Evolutionary conservation across 2,113 vertebrate species (phyloP).

Genomic region (Amazona guildingii): DNA sequence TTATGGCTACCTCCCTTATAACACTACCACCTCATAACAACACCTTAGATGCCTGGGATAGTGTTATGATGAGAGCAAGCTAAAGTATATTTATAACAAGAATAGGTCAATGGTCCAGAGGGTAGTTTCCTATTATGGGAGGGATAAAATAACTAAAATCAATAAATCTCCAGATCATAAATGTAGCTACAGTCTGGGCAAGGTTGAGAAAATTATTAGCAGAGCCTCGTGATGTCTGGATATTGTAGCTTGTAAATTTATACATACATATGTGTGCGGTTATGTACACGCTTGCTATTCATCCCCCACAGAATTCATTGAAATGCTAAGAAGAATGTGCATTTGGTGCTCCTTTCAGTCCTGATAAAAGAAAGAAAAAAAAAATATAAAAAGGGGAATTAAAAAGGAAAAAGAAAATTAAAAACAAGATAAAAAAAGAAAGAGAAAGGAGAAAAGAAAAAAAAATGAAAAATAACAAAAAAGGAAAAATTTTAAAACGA

Average conservation of each 20-base stretch:
- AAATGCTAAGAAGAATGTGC: slow-evolving; percentile 69
- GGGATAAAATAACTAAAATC: slow-evolving; percentile 81
- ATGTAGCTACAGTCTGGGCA: slow-evolving; percentile 79
- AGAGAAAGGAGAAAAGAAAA: rapidly evolving
- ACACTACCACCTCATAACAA: slow-evolving; percentile 67
- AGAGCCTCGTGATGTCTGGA: slow-evolving; percentile 76
- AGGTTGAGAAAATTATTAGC: slow-evolving; percentile 82
- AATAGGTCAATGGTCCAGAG: slow-evolving; percentile 77
- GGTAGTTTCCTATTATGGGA: slow-evolving; percentile 79
- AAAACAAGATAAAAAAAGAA: not conserved
- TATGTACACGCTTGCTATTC: slow-evolving; percentile 71
- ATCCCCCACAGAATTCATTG: slow-evolving; percentile 66
- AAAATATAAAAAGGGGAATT: no score
- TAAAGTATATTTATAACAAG: slow-evolving; percentile 76
- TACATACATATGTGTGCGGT: slow-evolving; percentile 79
- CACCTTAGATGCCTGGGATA: slow-evolving; percentile 74
- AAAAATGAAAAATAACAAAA: not conserved
- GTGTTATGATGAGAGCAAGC: slow-evolving; percentile 73
- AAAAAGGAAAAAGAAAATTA: rapidly evolving
- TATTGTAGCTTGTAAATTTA: slow-evolving; percentile 84
- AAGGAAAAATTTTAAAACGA: not conserved
- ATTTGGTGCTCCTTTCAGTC: slow-evolving; percentile 55
- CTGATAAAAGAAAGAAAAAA: not conserved
- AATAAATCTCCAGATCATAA: slow-evolving; percentile 85
- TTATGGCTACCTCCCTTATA: slow-evolving; percentile 66